Conservation (phyloP, 53 echinoderm and acorn worm genomes). For the Crossaster papposus region DNA sequence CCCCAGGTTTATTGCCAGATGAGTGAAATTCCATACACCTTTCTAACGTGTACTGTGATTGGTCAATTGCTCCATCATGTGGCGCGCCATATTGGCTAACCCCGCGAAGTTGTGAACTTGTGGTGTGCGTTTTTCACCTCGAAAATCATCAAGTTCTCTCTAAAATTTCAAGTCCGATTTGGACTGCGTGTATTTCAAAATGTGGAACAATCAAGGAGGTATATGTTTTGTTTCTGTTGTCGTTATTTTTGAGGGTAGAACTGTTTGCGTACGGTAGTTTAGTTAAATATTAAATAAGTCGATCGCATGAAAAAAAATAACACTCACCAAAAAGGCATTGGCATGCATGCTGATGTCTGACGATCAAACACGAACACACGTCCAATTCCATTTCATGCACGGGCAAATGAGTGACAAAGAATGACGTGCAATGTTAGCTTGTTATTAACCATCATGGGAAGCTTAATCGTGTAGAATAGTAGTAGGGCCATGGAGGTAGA, state of each 20-base stretch:
- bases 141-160: neutral
- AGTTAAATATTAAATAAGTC: no score
- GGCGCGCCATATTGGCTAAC: conserved; percentile 65
- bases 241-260: neutral
- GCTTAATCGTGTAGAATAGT: no score
- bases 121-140: neutral
- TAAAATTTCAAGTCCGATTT: neutral
- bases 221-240: neutral
- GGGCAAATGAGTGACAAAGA: no score
- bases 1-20: neutral
- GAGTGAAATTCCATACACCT: neutral
- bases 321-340: no score
- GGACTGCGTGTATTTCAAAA: neutral
- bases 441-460: no score
- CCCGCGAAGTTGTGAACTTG: conserved; percentile 37
- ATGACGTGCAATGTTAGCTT: no score
- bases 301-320: no score
- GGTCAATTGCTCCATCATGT: conserved; percentile 33
- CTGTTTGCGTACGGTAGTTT: neutral
- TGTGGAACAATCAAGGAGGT: conserved; percentile 76
- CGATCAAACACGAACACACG: no score
- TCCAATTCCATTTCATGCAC: no score
- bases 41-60: conserved; percentile 49
- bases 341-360: no score
- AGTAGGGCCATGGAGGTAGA: no score